These are phyloP conservation scores for Parazoanthus swiftii DNA, from an alignment of 92 coral and sea anemone species.

Conservation along the genomic window DNA sequence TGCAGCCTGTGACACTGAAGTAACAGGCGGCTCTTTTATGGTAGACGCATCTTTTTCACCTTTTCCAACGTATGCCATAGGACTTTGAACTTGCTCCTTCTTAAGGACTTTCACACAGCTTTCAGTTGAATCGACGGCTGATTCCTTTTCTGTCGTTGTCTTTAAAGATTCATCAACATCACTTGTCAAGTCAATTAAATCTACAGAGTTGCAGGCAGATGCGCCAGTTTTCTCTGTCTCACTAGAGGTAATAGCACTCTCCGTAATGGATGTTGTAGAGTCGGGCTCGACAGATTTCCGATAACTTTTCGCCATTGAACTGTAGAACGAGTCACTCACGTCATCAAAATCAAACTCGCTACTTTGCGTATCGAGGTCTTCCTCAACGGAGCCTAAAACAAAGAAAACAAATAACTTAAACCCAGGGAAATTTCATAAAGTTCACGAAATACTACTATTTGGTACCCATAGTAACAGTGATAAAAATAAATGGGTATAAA, in stretches of 20 bases:
- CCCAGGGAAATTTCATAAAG: background rate
- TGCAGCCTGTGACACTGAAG: background rate
- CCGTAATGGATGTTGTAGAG: constrained; percentile 30
- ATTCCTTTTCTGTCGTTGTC: background rate
- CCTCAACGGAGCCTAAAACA: constrained; percentile 18
- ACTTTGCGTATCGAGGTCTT: constrained; percentile 46
- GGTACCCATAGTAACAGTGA: background rate
- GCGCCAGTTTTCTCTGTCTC: background rate
- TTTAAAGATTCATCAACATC: constrained; percentile 46
- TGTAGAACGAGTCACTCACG: constrained; percentile 61
- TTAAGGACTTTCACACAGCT: background rate
- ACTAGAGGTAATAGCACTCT: background rate
- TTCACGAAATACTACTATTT: background rate
- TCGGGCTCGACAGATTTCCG: constrained; percentile 6
- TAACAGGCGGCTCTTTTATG: background rate
- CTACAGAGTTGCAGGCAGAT: background rate
- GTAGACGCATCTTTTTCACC: background rate
- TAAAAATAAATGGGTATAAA: too few relatives aligned
- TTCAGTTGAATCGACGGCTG: background rate
- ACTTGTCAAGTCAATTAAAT: constrained; percentile 58
- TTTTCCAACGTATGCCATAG: background rate
- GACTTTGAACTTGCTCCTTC: background rate
- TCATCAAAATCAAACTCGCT: constrained; percentile 80
- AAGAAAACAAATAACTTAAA: background rate
- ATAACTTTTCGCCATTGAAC: constrained; percentile 42